Evolutionary conservation across 2,888 invertebrate species (phyloP), one percentile per base, ranked within the genome.

Genomic region (Caenorhabditis sp.): DNA sequence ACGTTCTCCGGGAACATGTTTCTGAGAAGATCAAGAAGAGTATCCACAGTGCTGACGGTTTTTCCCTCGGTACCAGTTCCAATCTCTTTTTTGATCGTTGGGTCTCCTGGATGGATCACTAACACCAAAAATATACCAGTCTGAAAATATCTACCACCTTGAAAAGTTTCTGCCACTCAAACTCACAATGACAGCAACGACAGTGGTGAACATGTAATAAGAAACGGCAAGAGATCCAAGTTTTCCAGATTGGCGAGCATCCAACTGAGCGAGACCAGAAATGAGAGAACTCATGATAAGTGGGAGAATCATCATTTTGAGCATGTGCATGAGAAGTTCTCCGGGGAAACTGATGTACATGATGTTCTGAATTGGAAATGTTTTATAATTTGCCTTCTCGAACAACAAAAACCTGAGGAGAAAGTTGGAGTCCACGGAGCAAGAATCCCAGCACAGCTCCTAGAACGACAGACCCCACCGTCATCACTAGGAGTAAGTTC

Each of bases 1-100:
- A 97, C 94, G 93, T 97, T 97, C 93, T 96, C 96, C 22, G 96
- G 96, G 92, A 97, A 95, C 92, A 96, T 95, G 93, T 97, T 97
- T 93, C 96, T 96, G 94, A 97, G 96, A 92, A 97, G 95, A 94
- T 97, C 97, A 91, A 97, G 93, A 87, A 96, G 94, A 90, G 96
- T 96, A 92, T 97, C 96, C 93, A 96, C 93, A 89, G 92, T 92
- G 80, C 88, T 89, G 76, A 92, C 92, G 24, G 85, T 87, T 75
- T 89, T 89, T 61, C 90, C 89, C 64, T 91, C 91, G 14, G 85
- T 89, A 35, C 89, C 92, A 35, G 86, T 85, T 47, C 88, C 90
- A 44, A 92, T 80, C 28, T 90, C 89, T 44, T 89, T 82, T 58
- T 92, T 92, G 80, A 93, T 92, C 0, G 88, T 92, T 0, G 94